phyloP scores from a whole-genome alignment of 2,113 vertebrate genomes.

The Pagrus major region DNA sequence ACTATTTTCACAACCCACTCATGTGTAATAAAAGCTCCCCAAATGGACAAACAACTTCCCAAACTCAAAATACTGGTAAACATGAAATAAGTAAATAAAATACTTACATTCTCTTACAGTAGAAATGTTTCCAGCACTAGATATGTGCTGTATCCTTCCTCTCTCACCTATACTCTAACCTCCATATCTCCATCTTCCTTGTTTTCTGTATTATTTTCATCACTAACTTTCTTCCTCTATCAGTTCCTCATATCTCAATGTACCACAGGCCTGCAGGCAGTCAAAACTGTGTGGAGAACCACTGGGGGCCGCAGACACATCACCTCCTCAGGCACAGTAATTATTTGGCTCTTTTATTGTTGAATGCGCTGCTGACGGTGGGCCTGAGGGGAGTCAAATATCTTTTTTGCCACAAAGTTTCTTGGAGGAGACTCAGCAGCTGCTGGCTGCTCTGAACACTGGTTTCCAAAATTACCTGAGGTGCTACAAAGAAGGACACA shows the following conservation, averaged over 20 bases:
- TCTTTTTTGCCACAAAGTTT: conserved; percentile 63
- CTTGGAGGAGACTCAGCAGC: conserved; percentile 64
- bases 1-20: not conserved
- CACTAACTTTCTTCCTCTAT: conserved; percentile 38
- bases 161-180: not conserved
- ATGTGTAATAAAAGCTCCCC: not conserved
- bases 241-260: conserved; percentile 55
- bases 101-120: not conserved
- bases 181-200: conserved; percentile 10
- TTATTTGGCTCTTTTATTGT: conserved; percentile 81
- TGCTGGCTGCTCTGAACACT: conserved; percentile 56
- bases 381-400: conserved; percentile 68
- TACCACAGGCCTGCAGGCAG: conserved; percentile 59
- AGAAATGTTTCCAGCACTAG: not conserved
- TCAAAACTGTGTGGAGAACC: conserved; percentile 49
- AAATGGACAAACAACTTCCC: not conserved
- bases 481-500: conserved; percentile 42
- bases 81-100: not conserved
- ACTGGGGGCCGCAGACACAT: conserved; percentile 72
- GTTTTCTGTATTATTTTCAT: conserved; percentile 39
- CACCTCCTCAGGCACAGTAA: conserved; percentile 78
- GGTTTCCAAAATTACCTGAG: conserved; percentile 56
- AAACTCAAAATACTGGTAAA: not conserved
- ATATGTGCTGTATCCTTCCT: not conserved
- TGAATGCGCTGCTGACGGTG: conserved; percentile 67